A percentile compares a stretch with the other conserved stretches of the same genome.
These are phyloP conservation scores for Sorex fumeus DNA, from an alignment of 2,113 vertebrate species.

Conservation along the genomic window DNA sequence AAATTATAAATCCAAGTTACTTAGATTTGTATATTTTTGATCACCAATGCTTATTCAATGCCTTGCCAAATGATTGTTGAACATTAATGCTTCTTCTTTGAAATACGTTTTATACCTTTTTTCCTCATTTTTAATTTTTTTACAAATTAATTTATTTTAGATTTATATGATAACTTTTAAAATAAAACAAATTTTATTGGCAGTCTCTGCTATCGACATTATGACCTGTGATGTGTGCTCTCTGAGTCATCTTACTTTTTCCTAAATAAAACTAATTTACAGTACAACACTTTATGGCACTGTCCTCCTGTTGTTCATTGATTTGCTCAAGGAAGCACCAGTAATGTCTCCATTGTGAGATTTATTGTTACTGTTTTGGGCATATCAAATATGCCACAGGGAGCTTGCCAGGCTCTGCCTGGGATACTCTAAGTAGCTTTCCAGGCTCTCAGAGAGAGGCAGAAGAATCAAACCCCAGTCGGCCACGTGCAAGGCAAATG, in stretches of 20 bases:
- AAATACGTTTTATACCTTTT: neutral
- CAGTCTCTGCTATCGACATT: too few species aligned
- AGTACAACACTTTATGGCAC: too few species aligned
- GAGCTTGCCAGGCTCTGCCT: too few species aligned
- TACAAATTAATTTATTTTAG: slow-evolving; percentile 24
- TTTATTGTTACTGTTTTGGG: too few species aligned
- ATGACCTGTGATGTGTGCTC: neutral
- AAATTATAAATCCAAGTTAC: neutral
- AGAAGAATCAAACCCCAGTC: too few species aligned
- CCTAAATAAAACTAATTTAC: neutral
- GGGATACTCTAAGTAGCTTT: too few species aligned
- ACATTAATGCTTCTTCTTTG: slow-evolving; percentile 30
- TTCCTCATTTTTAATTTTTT: slow-evolving; percentile 48
- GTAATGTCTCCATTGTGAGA: too few species aligned
- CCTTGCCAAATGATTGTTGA: neutral
- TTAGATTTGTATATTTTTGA: neutral
- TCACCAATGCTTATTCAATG: neutral
- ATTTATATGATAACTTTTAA: slow-evolving; percentile 17
- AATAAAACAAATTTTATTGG: neutral
- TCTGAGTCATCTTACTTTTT: neutral
- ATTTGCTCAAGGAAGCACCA: too few species aligned
- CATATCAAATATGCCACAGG: too few species aligned
- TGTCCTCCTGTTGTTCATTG: too few species aligned
- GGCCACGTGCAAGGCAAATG: too few species aligned
- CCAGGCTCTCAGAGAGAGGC: too few species aligned